Evolutionary conservation across 1,140 invertebrate species (phyloP), one percentile per base, ranked within the genome.

Genomic region (Cyclina sinensis): DNA sequence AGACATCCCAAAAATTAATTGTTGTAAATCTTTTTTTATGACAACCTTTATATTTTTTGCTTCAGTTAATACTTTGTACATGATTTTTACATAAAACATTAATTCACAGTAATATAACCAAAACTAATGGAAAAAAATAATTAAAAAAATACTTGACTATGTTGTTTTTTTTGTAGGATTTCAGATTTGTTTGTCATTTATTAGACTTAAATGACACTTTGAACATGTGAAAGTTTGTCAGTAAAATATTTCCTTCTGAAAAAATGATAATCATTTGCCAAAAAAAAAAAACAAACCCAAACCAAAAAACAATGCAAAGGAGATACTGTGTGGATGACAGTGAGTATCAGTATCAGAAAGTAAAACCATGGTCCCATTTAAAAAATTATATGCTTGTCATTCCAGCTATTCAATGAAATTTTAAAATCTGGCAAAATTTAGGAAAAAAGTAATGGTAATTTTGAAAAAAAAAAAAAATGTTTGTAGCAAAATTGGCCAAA

Each of bases 211-310:
- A 35, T 65, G 59, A 65, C 59, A 65, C 24, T 59, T 30, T 11
- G 30, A 30, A 35, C 59, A 65, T 35, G 30, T 27, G 21, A 57
- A 65, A 65, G 30, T 30, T 1, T 65, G 59, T 30, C 59, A 65
- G 30, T 30, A 65, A 30, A 65, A 65, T 65, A 65, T n/a, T 65
- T 65, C 59, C 59, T 65, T 65, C 59, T 65, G 7, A 65, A 65
- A 65, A 14, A 68, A 68, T 7, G 5, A 27, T 9, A 68, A n/a
- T n/a, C n/a, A n/a, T n/a, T n/a, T n/a, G n/a, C n/a, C n/a, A n/a
- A n/a, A n/a, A n/a, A n/a, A n/a, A n/a, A n/a, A n/a, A n/a, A n/a
- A n/a, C n/a, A n/a, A n/a, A n/a, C n/a, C n/a, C n/a, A n/a, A n/a
- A n/a, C n/a, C n/a, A n/a, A n/a, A n/a, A n/a, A n/a, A n/a, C n/a